A percentile compares a stretch with the other conserved stretches of the same genome.
Conservation (phyloP, 1,140 invertebrate genomes). For the Drosophila oshimai region DNA sequence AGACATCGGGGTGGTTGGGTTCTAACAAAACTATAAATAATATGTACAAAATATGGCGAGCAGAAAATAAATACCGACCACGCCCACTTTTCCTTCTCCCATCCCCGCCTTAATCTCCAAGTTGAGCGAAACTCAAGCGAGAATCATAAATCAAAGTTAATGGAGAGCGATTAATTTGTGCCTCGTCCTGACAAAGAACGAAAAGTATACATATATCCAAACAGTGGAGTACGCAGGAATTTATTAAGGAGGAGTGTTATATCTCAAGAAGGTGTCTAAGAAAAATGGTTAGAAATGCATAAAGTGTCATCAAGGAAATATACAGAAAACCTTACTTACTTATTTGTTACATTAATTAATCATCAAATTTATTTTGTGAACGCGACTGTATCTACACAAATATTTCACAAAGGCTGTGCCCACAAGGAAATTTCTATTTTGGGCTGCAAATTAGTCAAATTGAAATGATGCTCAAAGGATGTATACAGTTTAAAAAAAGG, state of each 20-base stretch:
- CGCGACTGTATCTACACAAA: not conserved
- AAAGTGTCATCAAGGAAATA: too few species aligned
- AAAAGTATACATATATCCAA: constrained; percentile 1
- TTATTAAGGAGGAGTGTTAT: not conserved
- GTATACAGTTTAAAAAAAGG: not conserved
- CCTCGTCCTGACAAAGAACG: constrained; percentile 26
- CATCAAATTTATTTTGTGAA: too few species aligned
- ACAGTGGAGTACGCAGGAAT: not conserved
- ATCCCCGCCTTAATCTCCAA: not conserved
- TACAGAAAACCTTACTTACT: too few species aligned
- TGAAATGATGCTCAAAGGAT: constrained; percentile 36
- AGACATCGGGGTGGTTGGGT: not conserved
- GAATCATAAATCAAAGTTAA: constrained; percentile 71
- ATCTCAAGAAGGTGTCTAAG: not conserved
- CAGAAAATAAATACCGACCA: constrained; percentile 41
- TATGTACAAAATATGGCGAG: constrained; percentile 59
- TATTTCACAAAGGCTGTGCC: constrained; percentile 6
- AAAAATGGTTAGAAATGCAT: too few species aligned
- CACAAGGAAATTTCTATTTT: constrained; percentile 26
- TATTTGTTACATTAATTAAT: too few species aligned
- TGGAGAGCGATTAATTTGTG: constrained; percentile 69
- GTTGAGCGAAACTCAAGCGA: constrained; percentile 14
- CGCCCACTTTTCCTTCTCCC: constrained; percentile 18
- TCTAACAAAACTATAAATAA: constrained; percentile 69
- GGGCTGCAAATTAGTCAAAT: constrained; percentile 52